Conservation (phyloP, 1,140 invertebrate genomes). For the Bombus difficillimus region DNA sequence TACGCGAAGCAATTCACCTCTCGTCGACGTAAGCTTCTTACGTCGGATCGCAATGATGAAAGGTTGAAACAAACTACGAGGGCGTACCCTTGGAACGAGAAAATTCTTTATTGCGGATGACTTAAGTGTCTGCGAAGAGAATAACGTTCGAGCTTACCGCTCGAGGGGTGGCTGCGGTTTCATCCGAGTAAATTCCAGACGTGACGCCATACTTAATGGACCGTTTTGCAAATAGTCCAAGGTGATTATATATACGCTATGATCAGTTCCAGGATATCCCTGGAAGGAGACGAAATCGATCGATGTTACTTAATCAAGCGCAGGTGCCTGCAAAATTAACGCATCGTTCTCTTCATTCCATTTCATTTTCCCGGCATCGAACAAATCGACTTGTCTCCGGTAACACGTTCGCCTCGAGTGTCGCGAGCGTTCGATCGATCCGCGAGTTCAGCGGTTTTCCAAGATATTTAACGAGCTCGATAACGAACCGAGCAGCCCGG, state of each 20-base stretch:
- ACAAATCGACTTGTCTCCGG: not conserved
- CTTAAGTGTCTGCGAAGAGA: slow-evolving; percentile 1
- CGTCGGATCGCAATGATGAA: not conserved
- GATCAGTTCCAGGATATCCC: not conserved
- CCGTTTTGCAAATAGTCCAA: too few species aligned
- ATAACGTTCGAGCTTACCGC: not conserved
- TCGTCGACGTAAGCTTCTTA: slow-evolving; percentile 18
- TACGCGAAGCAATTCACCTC: not conserved
- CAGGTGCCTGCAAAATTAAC: not conserved
- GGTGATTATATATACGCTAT: not conserved
- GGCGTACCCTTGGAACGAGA: not conserved
- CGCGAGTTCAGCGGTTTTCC: slow-evolving; percentile 18
- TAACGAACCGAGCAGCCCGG: not conserved
- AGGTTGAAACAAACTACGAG: slow-evolving; percentile 1
- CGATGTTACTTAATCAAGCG: not conserved
- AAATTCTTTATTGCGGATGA: slow-evolving; percentile 6
- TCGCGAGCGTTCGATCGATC: slow-evolving; percentile 30
- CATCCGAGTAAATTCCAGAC: not conserved
- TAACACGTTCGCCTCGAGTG: not conserved
- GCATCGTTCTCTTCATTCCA: not conserved
- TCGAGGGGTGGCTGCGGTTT: not conserved
- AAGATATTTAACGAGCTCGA: slow-evolving; percentile 34
- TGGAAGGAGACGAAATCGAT: not conserved
- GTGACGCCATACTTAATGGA: not conserved
- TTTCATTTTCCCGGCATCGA: not conserved